A percentile compares a stretch with the other conserved stretches of the same genome.
These are phyloP conservation scores for Sphenopsis melanotis DNA, from an alignment of 2,797 vertebrate species.

Conservation along the genomic window DNA sequence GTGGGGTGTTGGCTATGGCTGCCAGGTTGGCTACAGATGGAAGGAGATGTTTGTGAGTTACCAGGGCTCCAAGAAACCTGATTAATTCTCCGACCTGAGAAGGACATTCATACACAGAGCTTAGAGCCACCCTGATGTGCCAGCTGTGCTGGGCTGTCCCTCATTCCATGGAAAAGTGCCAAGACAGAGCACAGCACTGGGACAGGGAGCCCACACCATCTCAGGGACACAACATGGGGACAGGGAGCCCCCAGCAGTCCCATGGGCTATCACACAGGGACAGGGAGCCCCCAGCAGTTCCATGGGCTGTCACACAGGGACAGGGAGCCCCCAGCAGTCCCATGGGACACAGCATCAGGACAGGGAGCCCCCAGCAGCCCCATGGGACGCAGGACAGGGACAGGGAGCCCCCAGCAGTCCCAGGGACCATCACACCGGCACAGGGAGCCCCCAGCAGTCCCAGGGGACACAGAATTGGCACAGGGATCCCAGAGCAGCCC, in stretches of 20 bases:
- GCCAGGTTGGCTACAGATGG: background rate
- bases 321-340: background rate
- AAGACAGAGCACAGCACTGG: background rate
- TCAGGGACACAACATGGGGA: no score
- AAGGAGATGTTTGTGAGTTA: background rate
- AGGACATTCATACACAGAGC: rapidly evolving
- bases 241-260: background rate
- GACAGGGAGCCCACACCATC: background rate
- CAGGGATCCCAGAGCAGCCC: background rate
- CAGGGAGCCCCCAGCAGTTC: no score
- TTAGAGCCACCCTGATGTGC: rapidly evolving
- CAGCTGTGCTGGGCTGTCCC: background rate
- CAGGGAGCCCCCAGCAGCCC: background rate
- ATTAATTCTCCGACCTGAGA: rapidly evolving
- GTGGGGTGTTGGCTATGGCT: rapidly evolving
- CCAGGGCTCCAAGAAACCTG: background rate
- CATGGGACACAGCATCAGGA: rapidly evolving
- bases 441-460: background rate
- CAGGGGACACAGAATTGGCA: rapidly evolving
- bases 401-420: no score
- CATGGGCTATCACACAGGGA: no score
- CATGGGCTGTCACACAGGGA: background rate
- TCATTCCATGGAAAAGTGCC: rapidly evolving
- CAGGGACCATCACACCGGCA: rapidly evolving
- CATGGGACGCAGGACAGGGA: rapidly evolving